Percentiles rank a stretch among this genome's conserved stretches.
phyloP scores from a whole-genome alignment of 1,140 invertebrate genomes.

The Himalopsyche phryganea region DNA sequence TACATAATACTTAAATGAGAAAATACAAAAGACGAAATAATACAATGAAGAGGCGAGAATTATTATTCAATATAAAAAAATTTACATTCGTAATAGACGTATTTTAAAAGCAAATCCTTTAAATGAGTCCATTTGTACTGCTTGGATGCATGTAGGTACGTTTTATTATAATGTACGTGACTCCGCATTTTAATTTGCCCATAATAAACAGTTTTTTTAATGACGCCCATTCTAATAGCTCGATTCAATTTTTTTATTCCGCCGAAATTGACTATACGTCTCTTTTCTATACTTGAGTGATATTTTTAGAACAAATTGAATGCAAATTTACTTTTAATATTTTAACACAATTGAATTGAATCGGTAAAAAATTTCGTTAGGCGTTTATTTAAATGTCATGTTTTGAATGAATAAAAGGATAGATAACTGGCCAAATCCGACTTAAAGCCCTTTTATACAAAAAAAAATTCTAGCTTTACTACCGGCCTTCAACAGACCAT shows the following conservation, averaged over 20 bases:
- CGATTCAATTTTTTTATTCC: slow-evolving; percentile 23
- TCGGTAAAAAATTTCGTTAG: no score
- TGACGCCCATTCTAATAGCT: slow-evolving; percentile 25
- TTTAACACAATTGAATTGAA: no score
- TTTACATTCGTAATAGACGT: slow-evolving; percentile 27
- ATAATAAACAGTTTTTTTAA: slow-evolving; percentile 31
- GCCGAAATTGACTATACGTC: no score
- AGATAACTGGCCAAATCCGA: no score
- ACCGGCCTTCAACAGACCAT: no score
- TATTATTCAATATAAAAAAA: slow-evolving; percentile 26
- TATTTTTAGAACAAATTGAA: no score
- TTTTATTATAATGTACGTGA: slow-evolving; percentile 26
- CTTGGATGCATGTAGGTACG: slow-evolving; percentile 17
- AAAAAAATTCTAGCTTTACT: no score
- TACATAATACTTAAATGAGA: slow-evolving; percentile 1
- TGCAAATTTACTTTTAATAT: no score
- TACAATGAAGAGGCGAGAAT: not conserved
- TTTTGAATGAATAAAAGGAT: no score
- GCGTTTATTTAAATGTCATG: no score
- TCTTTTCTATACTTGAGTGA: no score
- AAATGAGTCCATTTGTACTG: slow-evolving; percentile 27
- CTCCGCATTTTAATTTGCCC: slow-evolving; percentile 28
- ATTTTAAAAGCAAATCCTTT: slow-evolving; percentile 23
- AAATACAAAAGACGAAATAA: not conserved
- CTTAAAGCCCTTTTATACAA: no score